phyloP scores from a whole-genome alignment of 2,797 vertebrate genomes.

The Amblyraja radiata region DNA sequence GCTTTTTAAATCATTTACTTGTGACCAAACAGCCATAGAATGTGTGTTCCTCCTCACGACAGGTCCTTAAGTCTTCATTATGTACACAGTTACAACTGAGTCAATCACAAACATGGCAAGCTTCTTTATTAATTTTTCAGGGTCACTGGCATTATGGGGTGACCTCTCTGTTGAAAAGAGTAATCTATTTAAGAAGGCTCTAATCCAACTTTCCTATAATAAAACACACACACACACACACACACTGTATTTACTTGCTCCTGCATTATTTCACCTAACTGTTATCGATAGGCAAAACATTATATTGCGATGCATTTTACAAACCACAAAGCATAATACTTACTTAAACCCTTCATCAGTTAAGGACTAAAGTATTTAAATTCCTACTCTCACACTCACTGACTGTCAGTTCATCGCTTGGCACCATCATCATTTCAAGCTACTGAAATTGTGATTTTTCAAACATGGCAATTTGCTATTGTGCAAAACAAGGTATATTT shows the following conservation, averaged over 20 bases:
- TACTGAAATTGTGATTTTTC: neutral
- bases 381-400: neutral
- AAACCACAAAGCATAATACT: neutral
- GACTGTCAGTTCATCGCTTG: neutral
- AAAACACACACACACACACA: neutral
- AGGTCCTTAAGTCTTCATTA: conserved; percentile 36
- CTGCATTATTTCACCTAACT: neutral
- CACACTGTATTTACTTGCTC: neutral
- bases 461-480: neutral
- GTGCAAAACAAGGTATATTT: neutral
- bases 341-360: conserved; percentile 1
- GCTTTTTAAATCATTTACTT: conserved; percentile 35
- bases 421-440: neutral
- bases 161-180: conserved; percentile 12
- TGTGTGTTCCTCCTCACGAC: neutral
- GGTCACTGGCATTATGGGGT: conserved; percentile 28
- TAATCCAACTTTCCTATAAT: neutral
- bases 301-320: neutral
- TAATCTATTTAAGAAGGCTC: conserved; percentile 14
- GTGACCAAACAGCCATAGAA: conserved; percentile 14
- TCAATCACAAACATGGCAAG: conserved; percentile 29
- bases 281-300: neutral
- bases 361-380: neutral
- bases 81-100: conserved; percentile 28
- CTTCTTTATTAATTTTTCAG: conserved; percentile 36